A percentile compares a stretch with the other conserved stretches of the same genome.
Conservation (phyloP, 92 coral and sea anemone genomes). For the Plumapathes pennacea region DNA sequence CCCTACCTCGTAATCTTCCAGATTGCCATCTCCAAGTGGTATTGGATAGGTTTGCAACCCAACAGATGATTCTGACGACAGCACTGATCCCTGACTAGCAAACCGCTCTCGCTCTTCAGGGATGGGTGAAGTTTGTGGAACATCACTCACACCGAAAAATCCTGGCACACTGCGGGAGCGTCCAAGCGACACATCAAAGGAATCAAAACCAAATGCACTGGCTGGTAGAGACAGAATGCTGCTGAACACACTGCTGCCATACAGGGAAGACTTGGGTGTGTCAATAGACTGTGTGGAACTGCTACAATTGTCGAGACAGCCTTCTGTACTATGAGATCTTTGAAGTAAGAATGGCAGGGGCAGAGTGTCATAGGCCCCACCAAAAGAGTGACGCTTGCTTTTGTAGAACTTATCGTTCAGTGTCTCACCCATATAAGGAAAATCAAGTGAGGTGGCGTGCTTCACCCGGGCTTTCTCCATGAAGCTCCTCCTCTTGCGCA, state of each 20-base stretch:
- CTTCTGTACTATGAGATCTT: slow-evolving; percentile 13
- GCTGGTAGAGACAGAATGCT: slow-evolving; percentile 37
- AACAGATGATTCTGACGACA: no score
- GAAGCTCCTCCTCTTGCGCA: slow-evolving; percentile 51
- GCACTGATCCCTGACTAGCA: no score
- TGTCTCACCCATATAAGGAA: slow-evolving; percentile 15
- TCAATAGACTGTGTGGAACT: slow-evolving; percentile 32
- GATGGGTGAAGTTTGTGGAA: slow-evolving; percentile 27
- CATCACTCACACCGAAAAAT: slow-evolving; percentile 9
- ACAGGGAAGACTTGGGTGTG: slow-evolving; percentile 27
- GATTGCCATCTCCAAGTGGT: no score
- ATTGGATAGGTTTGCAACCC: no score
- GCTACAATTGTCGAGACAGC: slow-evolving; percentile 22
- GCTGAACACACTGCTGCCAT: slow-evolving; percentile 36
- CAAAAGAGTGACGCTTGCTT: slow-evolving; percentile 42
- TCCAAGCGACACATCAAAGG: slow-evolving; percentile 18
- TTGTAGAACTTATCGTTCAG: slow-evolving; percentile 15
- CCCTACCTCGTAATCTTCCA: no score
- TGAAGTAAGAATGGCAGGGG: slow-evolving; percentile 13
- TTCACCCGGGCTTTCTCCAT: slow-evolving; percentile 30
- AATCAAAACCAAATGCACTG: slow-evolving; percentile 6
- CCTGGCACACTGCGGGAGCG: slow-evolving; percentile 45
- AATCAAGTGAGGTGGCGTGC: slow-evolving; percentile 49
- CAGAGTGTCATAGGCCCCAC: slow-evolving; percentile 24
- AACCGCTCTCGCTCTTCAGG: slow-evolving; percentile 31